Conservation (phyloP, 2,113 vertebrate species). For the Leptosomus discolor region DNA sequence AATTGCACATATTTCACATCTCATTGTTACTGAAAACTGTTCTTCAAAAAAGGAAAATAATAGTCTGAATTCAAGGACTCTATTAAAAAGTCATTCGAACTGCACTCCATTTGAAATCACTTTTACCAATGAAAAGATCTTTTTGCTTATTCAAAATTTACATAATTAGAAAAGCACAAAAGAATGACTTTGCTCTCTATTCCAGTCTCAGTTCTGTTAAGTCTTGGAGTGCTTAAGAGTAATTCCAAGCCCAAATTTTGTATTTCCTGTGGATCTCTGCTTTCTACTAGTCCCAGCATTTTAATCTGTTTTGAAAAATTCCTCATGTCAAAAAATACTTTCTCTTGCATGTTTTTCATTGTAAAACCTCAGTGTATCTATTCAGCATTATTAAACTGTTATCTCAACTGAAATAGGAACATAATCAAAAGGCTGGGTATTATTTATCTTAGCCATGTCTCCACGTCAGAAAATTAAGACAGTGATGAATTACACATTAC, state of each 20-base stretch:
- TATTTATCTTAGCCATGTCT: constrained; percentile 61
- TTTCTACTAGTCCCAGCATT: background rate
- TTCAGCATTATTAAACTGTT: constrained; percentile 21
- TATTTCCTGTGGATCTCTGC: background rate
- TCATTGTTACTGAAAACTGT: constrained; percentile 69
- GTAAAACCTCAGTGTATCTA: background rate
- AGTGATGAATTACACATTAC: constrained; percentile 71
- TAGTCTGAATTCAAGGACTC: constrained; percentile 45
- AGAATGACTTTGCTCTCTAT: background rate
- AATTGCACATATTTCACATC: constrained; percentile 65
- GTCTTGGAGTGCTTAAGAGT: background rate
- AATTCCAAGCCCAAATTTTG: background rate
- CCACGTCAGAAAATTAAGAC: constrained; percentile 70
- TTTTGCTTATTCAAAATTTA: constrained; percentile 67
- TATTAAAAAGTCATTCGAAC: constrained; percentile 73
- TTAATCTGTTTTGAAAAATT: constrained; percentile 8
- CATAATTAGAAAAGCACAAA: constrained; percentile 53
- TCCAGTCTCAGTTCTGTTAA: background rate
- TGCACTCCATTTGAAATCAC: constrained; percentile 66
- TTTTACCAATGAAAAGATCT: constrained; percentile 65
- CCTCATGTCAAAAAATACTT: background rate
- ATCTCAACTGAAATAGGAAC: constrained; percentile 39
- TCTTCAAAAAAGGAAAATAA: constrained; percentile 64
- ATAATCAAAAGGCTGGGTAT: constrained; percentile 36
- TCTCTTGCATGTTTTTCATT: background rate